Base-by-base conservation (phyloP, 2,888 invertebrate genomes). In the Reticulitermes lucifugus region DNA sequence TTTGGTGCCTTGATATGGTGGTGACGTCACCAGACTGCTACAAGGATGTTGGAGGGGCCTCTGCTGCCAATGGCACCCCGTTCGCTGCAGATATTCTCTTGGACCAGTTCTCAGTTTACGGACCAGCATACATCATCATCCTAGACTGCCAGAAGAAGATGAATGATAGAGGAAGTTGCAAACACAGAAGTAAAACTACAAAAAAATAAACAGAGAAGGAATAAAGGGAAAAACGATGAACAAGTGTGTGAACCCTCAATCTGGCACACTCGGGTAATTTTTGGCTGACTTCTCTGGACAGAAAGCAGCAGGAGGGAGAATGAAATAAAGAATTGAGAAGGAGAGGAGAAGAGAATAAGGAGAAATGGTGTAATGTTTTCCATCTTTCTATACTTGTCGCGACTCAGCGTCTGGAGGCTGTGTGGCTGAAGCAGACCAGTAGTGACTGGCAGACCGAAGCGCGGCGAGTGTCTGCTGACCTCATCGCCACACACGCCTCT, bases 331-430 rank as follows among this genome's bases (percentile, higher is more conserved):
- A 79, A 14, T 3, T 18, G 79, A 51, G 18, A 51, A 51, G 46
- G 4, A 51, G 18, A 79, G 55, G 51, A 79, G 79, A 25, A 51
- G 79, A 79, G 79, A 25, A 51, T 51, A 51, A 55, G 79, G 55
- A 55, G 46, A 79, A 55, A 79, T 55, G 77, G n/a, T 77, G 79
- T 79, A 79, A 79, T 18, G 55, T 79, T 51, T 25, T 55, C 65
- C 79, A 55, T 79, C 79, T 51, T 55, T 79, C 22, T 55, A 79
- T 55, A 29, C 79, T 35, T 60, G 80, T 59, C 80, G 60, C 60
- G 41, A 22, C 35, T 59, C 35, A n/a, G 14, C 60, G 80, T 80
- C 35, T 35, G 21, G 71, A 29, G 14, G 60, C 60, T 60, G 60
- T 21, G 1, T 60, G 65, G 25, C 65, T 65, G 65, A n/a, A 73